A percentile compares a stretch with the other conserved stretches of the same genome.
These are phyloP conservation scores for Tipula helvola DNA, from an alignment of 2,888 invertebrate species.

Conservation along the genomic window DNA sequence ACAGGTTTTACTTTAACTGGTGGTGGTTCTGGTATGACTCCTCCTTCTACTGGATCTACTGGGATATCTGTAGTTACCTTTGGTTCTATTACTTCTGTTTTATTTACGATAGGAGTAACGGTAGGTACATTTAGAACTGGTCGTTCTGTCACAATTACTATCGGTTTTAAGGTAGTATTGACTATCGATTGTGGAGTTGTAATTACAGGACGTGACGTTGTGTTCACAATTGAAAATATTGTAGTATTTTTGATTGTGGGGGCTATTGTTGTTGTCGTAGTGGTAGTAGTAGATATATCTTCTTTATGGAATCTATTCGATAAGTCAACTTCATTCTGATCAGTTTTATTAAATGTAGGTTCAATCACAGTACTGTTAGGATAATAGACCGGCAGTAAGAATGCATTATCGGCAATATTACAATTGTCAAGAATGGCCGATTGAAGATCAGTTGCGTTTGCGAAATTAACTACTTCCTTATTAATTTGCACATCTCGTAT, in stretches of 20 bases:
- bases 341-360: conserved; percentile 12
- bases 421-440: conserved; percentile 42
- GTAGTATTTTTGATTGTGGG: conserved; percentile 23
- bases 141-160: conserved; percentile 15
- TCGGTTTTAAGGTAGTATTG: conserved; percentile 24
- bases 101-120: conserved; percentile 17
- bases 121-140: conserved; percentile 17
- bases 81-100: conserved; percentile 11
- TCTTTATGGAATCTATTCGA: background rate
- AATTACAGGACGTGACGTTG: conserved; percentile 32
- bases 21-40: conserved; percentile 20
- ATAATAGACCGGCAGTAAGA: conserved; percentile 24
- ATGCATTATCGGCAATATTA: conserved; percentile 26
- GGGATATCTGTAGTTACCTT: background rate
- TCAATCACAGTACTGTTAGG: conserved; percentile 21
- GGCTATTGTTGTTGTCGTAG: conserved; percentile 30
- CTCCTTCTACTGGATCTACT: conserved; percentile 12
- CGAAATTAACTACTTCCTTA: conserved; percentile 66
- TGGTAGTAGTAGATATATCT: conserved; percentile 18
- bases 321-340: background rate
- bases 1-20: conserved; percentile 18
- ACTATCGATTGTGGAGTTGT: conserved; percentile 22
- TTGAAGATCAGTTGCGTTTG: conserved; percentile 47
- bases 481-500: conserved; percentile 87
- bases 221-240: conserved; percentile 27